Conservation (phyloP, 2,113 vertebrate genomes). For the Danionella cerebrum region DNA sequence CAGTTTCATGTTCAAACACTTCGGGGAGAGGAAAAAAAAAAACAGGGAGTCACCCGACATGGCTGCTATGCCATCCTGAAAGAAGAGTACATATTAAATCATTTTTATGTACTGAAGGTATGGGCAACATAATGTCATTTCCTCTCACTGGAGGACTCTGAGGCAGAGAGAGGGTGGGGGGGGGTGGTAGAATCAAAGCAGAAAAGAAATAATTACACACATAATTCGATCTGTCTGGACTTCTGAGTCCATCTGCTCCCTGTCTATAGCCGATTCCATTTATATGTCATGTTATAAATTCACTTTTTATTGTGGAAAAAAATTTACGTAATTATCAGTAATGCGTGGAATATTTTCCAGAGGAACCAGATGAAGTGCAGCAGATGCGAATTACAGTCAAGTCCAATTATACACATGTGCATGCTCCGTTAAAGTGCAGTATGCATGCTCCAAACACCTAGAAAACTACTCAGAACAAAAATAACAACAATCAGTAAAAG, state of each 20-base stretch:
- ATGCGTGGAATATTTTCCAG: constrained; percentile 55
- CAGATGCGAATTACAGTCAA: neutral
- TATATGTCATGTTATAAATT: constrained; percentile 13
- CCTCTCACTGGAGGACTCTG: constrained; percentile 13
- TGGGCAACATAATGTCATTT: constrained; percentile 55
- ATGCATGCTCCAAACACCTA: neutral
- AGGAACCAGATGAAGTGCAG: constrained; percentile 14
- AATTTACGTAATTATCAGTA: constrained; percentile 38
- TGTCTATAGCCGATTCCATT: constrained; percentile 9
- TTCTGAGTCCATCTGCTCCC: constrained; percentile 23
- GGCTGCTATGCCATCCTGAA: constrained; percentile 60
- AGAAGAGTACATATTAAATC: constrained; percentile 66
- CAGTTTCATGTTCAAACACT: constrained; percentile 37
- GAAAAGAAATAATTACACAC: constrained; percentile 31
- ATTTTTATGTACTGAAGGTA: constrained; percentile 69
- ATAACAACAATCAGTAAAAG: no score
- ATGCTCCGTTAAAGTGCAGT: neutral
- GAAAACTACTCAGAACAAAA: no score
- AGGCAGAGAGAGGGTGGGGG: neutral
- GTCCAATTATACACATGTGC: neutral
- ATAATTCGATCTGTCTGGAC: constrained; percentile 33
- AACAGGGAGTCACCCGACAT: constrained; percentile 58
- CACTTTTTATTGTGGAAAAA: neutral
- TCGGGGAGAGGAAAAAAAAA: constrained; percentile 42
- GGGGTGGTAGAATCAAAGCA: constrained; percentile 3